Conservation (phyloP, 2,888 invertebrate genomes). For the Sycophila texana region DNA sequence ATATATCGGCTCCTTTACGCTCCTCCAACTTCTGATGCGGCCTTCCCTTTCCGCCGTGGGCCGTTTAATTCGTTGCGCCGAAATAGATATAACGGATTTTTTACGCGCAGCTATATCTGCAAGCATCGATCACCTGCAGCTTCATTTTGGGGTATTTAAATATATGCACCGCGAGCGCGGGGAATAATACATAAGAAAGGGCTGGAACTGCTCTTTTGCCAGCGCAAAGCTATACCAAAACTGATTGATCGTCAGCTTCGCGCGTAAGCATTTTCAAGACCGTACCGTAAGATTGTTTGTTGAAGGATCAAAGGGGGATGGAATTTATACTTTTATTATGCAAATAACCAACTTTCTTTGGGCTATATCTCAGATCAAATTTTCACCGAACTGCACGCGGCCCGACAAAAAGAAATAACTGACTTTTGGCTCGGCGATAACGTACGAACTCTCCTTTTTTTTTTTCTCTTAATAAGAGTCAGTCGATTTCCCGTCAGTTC, state of each 20-base stretch:
- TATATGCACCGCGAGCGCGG: conserved; percentile 33
- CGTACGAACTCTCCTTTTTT: background rate
- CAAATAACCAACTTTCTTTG: conserved; percentile 6
- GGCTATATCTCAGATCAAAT: conserved; percentile 20
- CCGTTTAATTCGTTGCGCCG: conserved; percentile 40
- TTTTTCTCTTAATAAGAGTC: background rate
- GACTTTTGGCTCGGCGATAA: background rate
- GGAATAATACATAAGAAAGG: background rate
- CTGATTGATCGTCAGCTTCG: conserved; percentile 36
- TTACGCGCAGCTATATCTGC: background rate
- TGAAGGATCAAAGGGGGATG: conserved; percentile 3
- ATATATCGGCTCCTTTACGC: background rate
- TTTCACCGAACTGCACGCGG: background rate
- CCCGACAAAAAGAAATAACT: background rate
- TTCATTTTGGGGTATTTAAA: conserved; percentile 42
- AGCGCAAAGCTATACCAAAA: conserved; percentile 4
- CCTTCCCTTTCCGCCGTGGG: background rate
- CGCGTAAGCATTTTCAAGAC: conserved; percentile 1
- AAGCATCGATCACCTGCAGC: conserved; percentile 43
- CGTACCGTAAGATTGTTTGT: conserved; percentile 16
- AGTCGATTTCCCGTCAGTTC: no score
- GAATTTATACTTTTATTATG: conserved; percentile 33
- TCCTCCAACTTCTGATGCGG: no score
- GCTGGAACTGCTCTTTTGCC: conserved; percentile 25
- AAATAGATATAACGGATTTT: conserved; percentile 49